phyloP scores from a whole-genome alignment of 1,140 invertebrate genomes.

The Lucilia cuprina region DNA sequence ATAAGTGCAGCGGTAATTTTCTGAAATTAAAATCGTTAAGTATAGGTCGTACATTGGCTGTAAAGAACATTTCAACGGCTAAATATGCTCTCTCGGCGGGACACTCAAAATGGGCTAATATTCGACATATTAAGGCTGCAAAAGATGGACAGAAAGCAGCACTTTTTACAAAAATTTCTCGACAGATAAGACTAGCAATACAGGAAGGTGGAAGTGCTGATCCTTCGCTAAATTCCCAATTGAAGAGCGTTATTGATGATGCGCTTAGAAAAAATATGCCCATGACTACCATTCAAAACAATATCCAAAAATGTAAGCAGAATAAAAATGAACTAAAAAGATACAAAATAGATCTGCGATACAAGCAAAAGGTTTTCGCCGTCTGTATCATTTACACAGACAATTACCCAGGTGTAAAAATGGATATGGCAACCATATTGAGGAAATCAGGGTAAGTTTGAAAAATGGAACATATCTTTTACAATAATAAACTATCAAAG shows the following conservation, averaged over 20 bases:
- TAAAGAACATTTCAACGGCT: neutral
- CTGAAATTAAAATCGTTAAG: neutral
- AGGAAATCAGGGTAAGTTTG: conserved; percentile 64
- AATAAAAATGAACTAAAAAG: conserved; percentile 51
- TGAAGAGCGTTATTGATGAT: conserved; percentile 67
- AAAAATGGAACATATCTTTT: no score
- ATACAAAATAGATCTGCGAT: conserved; percentile 61
- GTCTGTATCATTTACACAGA: conserved; percentile 55
- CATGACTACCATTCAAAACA: conserved; percentile 66
- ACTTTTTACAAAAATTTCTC: conserved; percentile 62
- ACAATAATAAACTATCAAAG: no score
- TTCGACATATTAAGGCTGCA: conserved; percentile 70
- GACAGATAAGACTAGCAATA: conserved; percentile 67
- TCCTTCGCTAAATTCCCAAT: conserved; percentile 66
- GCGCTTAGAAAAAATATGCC: conserved; percentile 70
- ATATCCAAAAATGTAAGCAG: conserved; percentile 64
- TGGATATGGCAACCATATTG: conserved; percentile 60
- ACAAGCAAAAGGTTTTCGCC: conserved; percentile 50
- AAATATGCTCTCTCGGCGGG: conserved; percentile 68
- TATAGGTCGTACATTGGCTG: neutral
- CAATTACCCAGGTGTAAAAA: conserved; percentile 53
- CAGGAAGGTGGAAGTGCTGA: conserved; percentile 66
- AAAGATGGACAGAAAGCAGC: conserved; percentile 68
- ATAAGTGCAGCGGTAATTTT: neutral
- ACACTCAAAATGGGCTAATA: conserved; percentile 80